Base-by-base conservation (phyloP, 2,888 invertebrate species). In the Eupithecia subumbrata region DNA sequence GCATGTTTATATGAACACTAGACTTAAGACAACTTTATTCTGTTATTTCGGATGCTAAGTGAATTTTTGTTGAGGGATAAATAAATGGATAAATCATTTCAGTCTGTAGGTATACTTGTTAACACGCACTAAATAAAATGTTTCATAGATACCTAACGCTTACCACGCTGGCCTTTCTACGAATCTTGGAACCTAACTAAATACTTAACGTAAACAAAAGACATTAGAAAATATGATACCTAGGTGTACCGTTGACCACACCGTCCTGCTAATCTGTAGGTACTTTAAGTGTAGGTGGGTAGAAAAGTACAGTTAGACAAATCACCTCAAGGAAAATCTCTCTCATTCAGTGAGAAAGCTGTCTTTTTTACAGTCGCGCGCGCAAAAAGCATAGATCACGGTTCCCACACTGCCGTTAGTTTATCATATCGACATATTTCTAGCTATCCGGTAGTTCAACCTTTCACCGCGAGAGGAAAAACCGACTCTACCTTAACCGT, bases 401-500 rank as follows among this genome's bases (percentile, higher is more conserved):
- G 76, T 89, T 91, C 90, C 88, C 89, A 91, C 90, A 88, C 83
- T 76, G 82, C 90, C 90, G 92, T 88, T 90, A 88, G 85, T 86
- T 86, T 88, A 88, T 90, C 89, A 88, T 87, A 89, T 88, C 89
- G 89, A 87, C 91, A 91, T 92, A 92, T 91, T 92, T 92, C 93
- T 86, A 91, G 89, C 86, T 86, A 89, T 84, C 88, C 88, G 83
- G 85, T 85, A 84, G 85, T 84, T 85, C 91, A 92, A 92, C 94
- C 93, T 94, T 94, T 94, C 94, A 94, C 94, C 92, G 89, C 71
- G 78, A 84, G 79, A 79, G 88, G 93, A 94, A 94, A 94, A 94
- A 94, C 93, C 92, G 79, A 93, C 92, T 88, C 90, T 89, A 85
- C 94, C 94, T 90, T 94, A 92, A 89, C 85, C 82, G 92, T 86